Percentiles rank a stretch among this genome's conserved stretches.
Conservation (phyloP, 2,113 vertebrate species). For the Ellobius talpinus region DNA sequence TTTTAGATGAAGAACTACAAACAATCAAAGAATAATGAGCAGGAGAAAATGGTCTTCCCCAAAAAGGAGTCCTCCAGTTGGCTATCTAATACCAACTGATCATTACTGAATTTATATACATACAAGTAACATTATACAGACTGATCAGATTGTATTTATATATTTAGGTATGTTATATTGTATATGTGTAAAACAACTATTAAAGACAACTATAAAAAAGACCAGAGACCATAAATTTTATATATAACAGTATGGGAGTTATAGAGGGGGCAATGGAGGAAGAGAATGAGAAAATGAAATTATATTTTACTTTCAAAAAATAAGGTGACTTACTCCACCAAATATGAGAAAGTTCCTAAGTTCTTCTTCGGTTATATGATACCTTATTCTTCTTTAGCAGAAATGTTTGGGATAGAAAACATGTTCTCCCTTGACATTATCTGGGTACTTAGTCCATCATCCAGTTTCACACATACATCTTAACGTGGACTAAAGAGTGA, state of each 20-base stretch:
- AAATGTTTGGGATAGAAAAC: not conserved
- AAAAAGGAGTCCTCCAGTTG: not conserved
- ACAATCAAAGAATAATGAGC: not conserved
- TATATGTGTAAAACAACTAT: not conserved
- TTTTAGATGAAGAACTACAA: not conserved
- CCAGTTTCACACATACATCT: not conserved
- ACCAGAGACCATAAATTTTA: not conserved
- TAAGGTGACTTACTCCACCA: not conserved
- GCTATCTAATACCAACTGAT: not conserved
- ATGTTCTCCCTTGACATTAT: constrained; percentile 15
- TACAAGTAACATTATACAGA: not conserved
- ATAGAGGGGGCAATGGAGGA: not conserved
- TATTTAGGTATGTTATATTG: not conserved
- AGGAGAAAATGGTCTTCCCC: not conserved
- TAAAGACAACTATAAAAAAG: not conserved
- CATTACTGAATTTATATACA: not conserved
- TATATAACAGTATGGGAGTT: not conserved
- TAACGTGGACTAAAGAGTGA: not conserved
- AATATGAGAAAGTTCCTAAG: not conserved
- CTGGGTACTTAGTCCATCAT: not conserved
- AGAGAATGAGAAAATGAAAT: not conserved
- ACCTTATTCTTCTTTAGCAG: not conserved
- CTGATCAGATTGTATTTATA: not conserved
- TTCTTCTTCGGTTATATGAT: not conserved
- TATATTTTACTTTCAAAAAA: not conserved